A percentile compares a stretch with the other conserved stretches of the same genome.
Evolutionary conservation across 2,113 vertebrate genomes (phyloP).

Genomic region (Athene cunicularia): DNA sequence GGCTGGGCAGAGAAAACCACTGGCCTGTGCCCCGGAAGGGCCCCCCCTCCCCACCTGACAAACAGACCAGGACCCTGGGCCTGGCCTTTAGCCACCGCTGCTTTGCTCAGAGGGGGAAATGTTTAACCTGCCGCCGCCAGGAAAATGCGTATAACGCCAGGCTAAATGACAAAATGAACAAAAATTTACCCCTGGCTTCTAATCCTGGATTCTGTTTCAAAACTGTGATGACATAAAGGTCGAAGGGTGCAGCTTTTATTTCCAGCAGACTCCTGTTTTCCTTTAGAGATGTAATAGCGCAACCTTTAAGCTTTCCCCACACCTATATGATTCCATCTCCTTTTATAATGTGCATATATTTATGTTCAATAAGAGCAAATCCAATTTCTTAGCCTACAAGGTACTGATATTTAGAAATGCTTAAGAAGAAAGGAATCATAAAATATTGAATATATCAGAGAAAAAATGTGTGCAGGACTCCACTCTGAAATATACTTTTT

Average conservation of each 20-base stretch:
- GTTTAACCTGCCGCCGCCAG: neutral
- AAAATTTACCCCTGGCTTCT: neutral
- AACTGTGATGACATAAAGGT: neutral
- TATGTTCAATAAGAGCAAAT: neutral
- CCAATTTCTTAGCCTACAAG: neutral
- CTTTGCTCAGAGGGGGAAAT: neutral
- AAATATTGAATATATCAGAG: constrained; percentile 25
- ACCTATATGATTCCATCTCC: neutral
- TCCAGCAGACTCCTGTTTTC: neutral
- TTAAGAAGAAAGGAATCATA: constrained; percentile 11
- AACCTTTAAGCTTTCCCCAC: neutral
- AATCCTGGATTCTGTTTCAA: neutral
- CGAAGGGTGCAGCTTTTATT: neutral
- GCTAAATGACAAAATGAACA: neutral
- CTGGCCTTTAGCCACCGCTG: neutral
- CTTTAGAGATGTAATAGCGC: neutral
- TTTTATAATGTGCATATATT: neutral
- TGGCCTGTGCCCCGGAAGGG: neutral
- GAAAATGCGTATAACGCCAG: neutral
- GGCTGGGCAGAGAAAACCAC: neutral
- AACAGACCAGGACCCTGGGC: rapidly evolving
- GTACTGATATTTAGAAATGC: constrained; percentile 23
- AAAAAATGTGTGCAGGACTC: neutral
- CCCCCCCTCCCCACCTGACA: neutral
- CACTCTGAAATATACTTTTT: constrained; percentile 10